Evolutionary conservation across 2,888 invertebrate genomes (phyloP).

Genomic region (Apodemia zela): DNA sequence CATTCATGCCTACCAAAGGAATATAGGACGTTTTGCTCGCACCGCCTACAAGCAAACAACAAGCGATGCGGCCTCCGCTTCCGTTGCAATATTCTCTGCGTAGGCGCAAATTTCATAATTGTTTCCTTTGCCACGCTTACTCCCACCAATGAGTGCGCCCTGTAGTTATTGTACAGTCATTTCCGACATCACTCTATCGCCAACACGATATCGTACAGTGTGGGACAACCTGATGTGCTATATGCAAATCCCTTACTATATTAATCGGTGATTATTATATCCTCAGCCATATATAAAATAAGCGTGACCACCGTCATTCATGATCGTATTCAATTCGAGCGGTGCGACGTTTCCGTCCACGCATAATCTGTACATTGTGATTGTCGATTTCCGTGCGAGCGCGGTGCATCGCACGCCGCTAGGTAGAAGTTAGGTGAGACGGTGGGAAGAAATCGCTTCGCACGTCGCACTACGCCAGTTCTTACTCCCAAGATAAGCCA

Average conservation of each 20-base stretch:
- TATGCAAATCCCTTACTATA: slow-evolving; percentile 42
- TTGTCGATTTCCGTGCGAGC: slow-evolving; percentile 43
- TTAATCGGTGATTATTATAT: slow-evolving; percentile 50
- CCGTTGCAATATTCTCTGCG: slow-evolving; percentile 50
- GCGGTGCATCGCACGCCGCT: slow-evolving; percentile 33
- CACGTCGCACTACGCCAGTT: slow-evolving; percentile 45
- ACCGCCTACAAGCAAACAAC: slow-evolving; percentile 48
- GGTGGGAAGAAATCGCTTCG: slow-evolving; percentile 33
- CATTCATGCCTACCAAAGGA: slow-evolving; percentile 32
- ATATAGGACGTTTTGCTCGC: slow-evolving; percentile 34
- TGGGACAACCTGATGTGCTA: slow-evolving; percentile 39
- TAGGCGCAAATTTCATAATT: slow-evolving; percentile 67
- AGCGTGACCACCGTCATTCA: slow-evolving; percentile 43
- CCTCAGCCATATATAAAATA: slow-evolving; percentile 38
- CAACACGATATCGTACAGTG: slow-evolving; percentile 31
- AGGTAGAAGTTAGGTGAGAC: slow-evolving; percentile 37
- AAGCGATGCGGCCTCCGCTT: slow-evolving; percentile 59
- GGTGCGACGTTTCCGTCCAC: slow-evolving; percentile 42
- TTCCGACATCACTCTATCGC: background rate
- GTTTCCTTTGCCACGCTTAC: slow-evolving; percentile 65
- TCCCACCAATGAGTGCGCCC: slow-evolving; percentile 43
- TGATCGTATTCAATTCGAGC: slow-evolving; percentile 41
- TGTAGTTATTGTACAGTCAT: slow-evolving; percentile 19
- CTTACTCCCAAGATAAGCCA: slow-evolving; percentile 68
- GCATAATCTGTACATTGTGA: slow-evolving; percentile 42